Evolutionary conservation across 1,140 invertebrate species (phyloP).

Genomic region (Helicorthomorpha holstii): DNA sequence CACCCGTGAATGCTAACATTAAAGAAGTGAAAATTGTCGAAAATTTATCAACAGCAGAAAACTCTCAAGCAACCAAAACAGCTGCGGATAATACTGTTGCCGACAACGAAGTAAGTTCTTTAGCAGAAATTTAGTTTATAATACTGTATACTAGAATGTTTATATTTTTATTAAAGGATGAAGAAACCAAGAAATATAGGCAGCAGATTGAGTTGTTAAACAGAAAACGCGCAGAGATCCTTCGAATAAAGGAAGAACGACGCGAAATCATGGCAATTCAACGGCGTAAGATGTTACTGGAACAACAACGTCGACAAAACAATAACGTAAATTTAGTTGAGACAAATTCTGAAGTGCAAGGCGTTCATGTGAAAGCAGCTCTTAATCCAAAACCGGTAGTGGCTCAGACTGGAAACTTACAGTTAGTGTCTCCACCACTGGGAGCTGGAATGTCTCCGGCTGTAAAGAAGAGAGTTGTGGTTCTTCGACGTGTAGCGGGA

Average conservation of each 20-base stretch:
- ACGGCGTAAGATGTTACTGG: neutral
- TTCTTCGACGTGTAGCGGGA: neutral
- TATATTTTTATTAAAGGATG: neutral
- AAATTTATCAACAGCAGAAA: neutral
- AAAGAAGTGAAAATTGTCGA: neutral
- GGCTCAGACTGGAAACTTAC: neutral
- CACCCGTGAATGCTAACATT: neutral
- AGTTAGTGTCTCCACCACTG: neutral
- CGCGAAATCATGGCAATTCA: neutral
- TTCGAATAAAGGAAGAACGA: neutral
- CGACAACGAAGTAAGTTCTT: neutral
- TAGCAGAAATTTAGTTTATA: neutral
- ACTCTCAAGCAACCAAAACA: too few relatives aligned
- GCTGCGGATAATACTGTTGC: neutral
- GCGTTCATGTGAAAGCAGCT: too few relatives aligned
- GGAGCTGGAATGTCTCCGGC: neutral
- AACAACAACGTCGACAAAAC: neutral
- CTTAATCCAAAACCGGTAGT: neutral
- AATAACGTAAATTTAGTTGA: too few relatives aligned
- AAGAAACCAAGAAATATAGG: neutral
- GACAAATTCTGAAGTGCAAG: too few relatives aligned
- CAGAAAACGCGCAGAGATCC: neutral
- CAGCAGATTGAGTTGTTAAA: neutral
- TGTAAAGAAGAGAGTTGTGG: neutral
- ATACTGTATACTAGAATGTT: neutral